phyloP scores from a whole-genome alignment of 2,888 invertebrate genomes.

The Parnassius mnemosyne region DNA sequence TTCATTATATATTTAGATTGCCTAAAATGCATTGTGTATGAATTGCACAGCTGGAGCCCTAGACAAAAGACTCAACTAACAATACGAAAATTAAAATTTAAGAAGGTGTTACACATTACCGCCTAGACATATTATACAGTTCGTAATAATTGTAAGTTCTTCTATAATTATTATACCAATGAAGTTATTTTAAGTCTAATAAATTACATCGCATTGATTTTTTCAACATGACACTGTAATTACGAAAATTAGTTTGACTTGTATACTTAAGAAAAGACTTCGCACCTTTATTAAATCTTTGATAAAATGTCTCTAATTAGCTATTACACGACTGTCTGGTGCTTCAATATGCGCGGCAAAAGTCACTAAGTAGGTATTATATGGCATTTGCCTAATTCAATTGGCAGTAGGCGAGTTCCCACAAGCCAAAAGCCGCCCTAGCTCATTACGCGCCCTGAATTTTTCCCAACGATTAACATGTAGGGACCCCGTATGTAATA shows the following conservation, averaged over 20 bases:
- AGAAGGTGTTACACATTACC: too few relatives aligned
- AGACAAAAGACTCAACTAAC: too few relatives aligned
- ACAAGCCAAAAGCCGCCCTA: conserved; percentile 73
- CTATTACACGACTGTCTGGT: conserved; percentile 34
- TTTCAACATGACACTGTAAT: conserved; percentile 5
- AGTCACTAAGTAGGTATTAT: conserved; percentile 59
- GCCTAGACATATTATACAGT: too few relatives aligned
- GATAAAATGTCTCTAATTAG: conserved; percentile 26
- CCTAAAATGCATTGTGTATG: too few relatives aligned
- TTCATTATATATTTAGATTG: too few relatives aligned
- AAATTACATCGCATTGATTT: conserved; percentile 14
- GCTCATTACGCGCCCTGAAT: conserved; percentile 55
- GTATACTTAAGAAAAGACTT: not conserved
- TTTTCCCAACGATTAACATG: conserved; percentile 73
- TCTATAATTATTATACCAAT: conserved; percentile 1
- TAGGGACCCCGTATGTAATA: conserved; percentile 45
- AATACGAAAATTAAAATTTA: too few relatives aligned
- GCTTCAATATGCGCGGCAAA: conserved; percentile 50
- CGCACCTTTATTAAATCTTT: conserved; percentile 14
- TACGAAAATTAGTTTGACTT: conserved; percentile 11
- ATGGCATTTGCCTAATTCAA: conserved; percentile 77
- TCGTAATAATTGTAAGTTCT: too few relatives aligned
- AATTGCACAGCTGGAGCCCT: too few relatives aligned
- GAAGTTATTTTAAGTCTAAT: conserved; percentile 18
- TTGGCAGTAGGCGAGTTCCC: conserved; percentile 77